Evolutionary conservation across 2,797 vertebrate genomes (phyloP).

Genomic region (Triplophysa bombifrons): DNA sequence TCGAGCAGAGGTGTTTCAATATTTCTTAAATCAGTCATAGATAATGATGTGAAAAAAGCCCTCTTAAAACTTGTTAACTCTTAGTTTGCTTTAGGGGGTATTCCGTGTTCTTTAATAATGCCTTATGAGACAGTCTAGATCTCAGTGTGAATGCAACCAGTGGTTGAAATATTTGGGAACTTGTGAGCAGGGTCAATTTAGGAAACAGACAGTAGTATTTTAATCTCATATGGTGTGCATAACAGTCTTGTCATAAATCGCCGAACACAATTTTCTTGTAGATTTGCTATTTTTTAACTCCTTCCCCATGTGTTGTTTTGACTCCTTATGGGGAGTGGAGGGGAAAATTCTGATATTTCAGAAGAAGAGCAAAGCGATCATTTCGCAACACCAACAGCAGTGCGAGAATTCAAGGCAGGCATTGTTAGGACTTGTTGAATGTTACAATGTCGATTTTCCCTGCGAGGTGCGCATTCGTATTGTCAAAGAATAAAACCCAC

Average conservation of each 20-base stretch:
- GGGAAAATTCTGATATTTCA: background rate
- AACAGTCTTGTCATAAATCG: constrained; percentile 17
- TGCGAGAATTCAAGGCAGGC: background rate
- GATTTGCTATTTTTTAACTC: constrained; percentile 4
- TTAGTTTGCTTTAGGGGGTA: no score
- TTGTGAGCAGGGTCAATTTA: background rate
- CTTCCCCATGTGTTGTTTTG: background rate
- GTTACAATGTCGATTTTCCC: background rate
- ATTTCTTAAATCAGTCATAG: no score
- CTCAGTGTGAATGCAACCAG: background rate
- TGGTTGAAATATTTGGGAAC: background rate
- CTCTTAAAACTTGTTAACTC: no score
- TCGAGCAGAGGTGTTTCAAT: background rate
- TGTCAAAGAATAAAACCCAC: no score
- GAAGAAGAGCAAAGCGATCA: background rate
- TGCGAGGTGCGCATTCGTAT: no score
- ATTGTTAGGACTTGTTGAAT: background rate
- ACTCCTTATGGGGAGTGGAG: background rate
- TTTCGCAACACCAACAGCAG: background rate
- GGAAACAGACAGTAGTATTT: constrained; percentile 7
- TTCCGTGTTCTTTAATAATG: background rate
- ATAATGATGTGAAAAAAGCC: no score
- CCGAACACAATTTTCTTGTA: background rate
- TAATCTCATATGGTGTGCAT: constrained; percentile 18
- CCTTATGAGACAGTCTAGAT: background rate